These are phyloP conservation scores for Acanthisitta chloris DNA, from an alignment of 2,113 vertebrate species.

Conservation along the genomic window DNA sequence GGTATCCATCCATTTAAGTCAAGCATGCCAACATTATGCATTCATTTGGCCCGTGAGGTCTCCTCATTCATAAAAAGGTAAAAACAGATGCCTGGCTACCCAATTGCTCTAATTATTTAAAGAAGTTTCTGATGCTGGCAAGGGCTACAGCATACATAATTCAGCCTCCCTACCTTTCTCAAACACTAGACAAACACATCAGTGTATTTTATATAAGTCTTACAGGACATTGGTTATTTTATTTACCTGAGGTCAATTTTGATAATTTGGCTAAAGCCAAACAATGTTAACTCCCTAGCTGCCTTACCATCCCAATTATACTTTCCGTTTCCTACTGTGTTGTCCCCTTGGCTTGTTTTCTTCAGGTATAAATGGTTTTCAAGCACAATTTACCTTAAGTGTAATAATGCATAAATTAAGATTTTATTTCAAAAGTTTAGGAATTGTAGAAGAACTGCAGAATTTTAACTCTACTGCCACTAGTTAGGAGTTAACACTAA, in stretches of 20 bases:
- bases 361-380: neutral
- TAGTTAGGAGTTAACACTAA: neutral
- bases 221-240: conserved; percentile 9
- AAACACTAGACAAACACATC: conserved; percentile 36
- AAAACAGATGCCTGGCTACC: conserved; percentile 1
- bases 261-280: neutral
- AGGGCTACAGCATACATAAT: neutral
- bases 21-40: conserved; percentile 1
- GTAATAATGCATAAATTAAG: neutral
- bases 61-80: conserved; percentile 13
- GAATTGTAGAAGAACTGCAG: neutral
- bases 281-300: neutral
- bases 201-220: conserved; percentile 30
- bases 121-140: conserved; percentile 40
- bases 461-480: neutral
- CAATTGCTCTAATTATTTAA: conserved; percentile 29
- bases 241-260: conserved; percentile 23
- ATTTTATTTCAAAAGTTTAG: neutral
- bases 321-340: neutral
- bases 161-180: neutral
- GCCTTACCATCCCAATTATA: neutral
- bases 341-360: neutral
- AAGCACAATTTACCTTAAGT: neutral
- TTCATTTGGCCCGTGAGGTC: conserved; percentile 12
- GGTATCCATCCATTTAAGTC: neutral